A percentile compares a stretch with the other conserved stretches of the same genome.
phyloP scores from a whole-genome alignment of 2,888 invertebrate species.

The Dasypolia templi region DNA sequence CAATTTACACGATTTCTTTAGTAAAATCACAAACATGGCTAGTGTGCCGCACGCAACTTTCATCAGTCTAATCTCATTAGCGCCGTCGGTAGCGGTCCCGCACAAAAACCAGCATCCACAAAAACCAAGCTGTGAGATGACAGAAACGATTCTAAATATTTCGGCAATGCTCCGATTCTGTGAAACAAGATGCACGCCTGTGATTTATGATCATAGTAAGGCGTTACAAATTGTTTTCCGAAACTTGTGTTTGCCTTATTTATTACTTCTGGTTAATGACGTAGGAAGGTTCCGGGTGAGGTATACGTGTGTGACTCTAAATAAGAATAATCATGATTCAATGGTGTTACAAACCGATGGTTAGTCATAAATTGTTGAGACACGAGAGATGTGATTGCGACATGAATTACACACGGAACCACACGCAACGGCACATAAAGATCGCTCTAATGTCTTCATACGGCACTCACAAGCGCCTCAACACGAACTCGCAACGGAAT shows the following conservation, averaged over 20 bases:
- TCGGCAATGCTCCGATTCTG: slow-evolving; percentile 86
- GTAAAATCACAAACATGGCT: slow-evolving; percentile 35
- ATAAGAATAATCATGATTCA: slow-evolving; percentile 71
- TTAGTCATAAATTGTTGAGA: slow-evolving; percentile 81
- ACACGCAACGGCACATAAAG: slow-evolving; percentile 87
- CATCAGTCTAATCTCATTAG: slow-evolving; percentile 81
- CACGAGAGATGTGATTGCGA: slow-evolving; percentile 82
- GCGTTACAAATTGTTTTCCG: slow-evolving; percentile 86
- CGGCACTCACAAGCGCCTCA: slow-evolving; percentile 76
- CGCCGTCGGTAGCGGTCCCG: slow-evolving; percentile 75
- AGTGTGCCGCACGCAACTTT: slow-evolving; percentile 52
- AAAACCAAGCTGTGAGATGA: slow-evolving; percentile 84
- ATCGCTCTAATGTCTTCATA: slow-evolving; percentile 88
- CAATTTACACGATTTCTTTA: slow-evolving; percentile 12
- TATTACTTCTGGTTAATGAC: slow-evolving; percentile 75
- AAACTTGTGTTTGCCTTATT: slow-evolving; percentile 78
- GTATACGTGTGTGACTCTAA: slow-evolving; percentile 53
- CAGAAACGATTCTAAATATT: slow-evolving; percentile 88
- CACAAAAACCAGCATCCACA: slow-evolving; percentile 79
- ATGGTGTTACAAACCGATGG: slow-evolving; percentile 73
- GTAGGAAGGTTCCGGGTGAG: slow-evolving; percentile 61
- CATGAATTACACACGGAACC: slow-evolving; percentile 82
- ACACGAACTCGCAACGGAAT: slow-evolving; percentile 79
- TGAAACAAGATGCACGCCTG: slow-evolving; percentile 84
- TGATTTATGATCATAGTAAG: slow-evolving; percentile 85